Conservation (phyloP, 30 jellyfish, hydroid and myxozoan genomes). For the Morbakka virulenta region DNA sequence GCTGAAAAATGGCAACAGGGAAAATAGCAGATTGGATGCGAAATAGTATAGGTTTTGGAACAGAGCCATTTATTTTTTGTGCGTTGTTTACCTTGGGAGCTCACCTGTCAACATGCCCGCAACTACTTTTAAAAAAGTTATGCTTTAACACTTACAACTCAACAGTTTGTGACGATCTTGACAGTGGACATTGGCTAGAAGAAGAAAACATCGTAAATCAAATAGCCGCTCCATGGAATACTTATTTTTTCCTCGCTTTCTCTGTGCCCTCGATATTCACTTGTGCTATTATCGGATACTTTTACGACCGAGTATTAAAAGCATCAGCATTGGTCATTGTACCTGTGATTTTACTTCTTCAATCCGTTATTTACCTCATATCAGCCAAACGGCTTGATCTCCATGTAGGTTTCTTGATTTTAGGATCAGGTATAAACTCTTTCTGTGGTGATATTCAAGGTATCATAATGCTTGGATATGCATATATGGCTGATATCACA, state of each 20-base stretch:
- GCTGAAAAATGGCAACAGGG: too few species aligned
- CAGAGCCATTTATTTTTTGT: slow-evolving; percentile 49
- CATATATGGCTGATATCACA: slow-evolving; percentile 61
- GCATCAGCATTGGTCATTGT: slow-evolving; percentile 17
- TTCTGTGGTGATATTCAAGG: slow-evolving; percentile 61
- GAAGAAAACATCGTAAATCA: slow-evolving; percentile 24
- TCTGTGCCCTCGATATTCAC: slow-evolving; percentile 42
- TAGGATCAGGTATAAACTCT: slow-evolving; percentile 41
- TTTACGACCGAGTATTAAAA: slow-evolving; percentile 20
- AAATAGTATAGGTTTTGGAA: background rate
- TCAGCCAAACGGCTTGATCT: slow-evolving; percentile 5
- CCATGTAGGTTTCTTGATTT: slow-evolving; percentile 20
- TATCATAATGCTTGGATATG: slow-evolving; percentile 43
- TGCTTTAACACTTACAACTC: slow-evolving; percentile 24
- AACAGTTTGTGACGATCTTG: slow-evolving; percentile 22
- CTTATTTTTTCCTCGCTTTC: background rate
- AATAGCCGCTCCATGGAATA: slow-evolving; percentile 52
- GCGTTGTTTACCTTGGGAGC: slow-evolving; percentile 39
- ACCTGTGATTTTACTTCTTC: slow-evolving; percentile 17
- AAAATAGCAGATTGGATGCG: too few species aligned
- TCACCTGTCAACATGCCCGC: slow-evolving; percentile 21
- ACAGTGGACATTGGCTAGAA: background rate
- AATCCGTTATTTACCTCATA: slow-evolving; percentile 10
- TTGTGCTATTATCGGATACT: slow-evolving; percentile 39
- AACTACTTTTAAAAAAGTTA: slow-evolving; percentile 14